Conservation (phyloP, 2,888 invertebrate species). For the Gisinianus flammeolus region DNA sequence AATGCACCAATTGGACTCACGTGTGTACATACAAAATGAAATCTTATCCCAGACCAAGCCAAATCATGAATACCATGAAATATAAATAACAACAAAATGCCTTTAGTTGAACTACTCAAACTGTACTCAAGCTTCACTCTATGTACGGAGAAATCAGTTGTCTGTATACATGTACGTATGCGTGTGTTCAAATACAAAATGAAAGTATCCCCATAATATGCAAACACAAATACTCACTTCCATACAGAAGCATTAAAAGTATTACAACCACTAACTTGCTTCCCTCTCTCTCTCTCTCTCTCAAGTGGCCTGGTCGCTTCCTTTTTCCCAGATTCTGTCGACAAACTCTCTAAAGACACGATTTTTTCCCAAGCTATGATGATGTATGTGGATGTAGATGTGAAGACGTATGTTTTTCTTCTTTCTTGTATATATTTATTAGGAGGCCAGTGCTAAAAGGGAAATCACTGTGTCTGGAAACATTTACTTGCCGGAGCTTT, state of each 20-base stretch:
- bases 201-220: too few species aligned
- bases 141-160: too few species aligned
- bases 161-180: too few species aligned
- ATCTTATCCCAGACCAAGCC: too few species aligned
- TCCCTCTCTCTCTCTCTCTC: background rate
- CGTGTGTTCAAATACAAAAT: too few species aligned
- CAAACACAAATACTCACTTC: too few species aligned
- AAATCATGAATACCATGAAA: too few species aligned
- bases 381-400: background rate
- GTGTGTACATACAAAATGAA: too few species aligned
- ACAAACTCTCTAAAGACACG: conserved; percentile 17
- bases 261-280: background rate
- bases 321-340: background rate
- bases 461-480: conserved; percentile 16
- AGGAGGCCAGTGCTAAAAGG: conserved; percentile 4
- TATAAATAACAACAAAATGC: too few species aligned
- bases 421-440: background rate
- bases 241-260: background rate
- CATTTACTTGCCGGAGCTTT: conserved; percentile 1
- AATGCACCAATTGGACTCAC: background rate
- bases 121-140: too few species aligned
- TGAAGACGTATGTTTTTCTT: conserved; percentile 4
- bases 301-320: background rate
- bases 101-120: too few species aligned
- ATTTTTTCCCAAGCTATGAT: conserved; percentile 5